Base-by-base conservation (phyloP, 2,888 invertebrate species). In the Lasioglossum figueresi region DNA sequence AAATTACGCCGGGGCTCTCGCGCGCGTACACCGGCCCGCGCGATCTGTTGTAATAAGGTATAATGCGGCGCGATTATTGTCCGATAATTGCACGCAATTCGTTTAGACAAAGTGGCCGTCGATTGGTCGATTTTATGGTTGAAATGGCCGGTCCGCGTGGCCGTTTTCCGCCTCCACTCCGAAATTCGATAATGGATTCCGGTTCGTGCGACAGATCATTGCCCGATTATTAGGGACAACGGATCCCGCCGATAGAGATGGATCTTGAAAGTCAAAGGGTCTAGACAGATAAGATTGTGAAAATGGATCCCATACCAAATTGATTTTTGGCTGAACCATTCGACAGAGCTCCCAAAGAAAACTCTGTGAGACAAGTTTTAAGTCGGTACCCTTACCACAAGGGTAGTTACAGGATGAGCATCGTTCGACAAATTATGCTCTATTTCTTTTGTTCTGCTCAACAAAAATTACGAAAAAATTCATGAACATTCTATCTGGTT, bases 1-100 rank as follows among this genome's bases (percentile, higher is more conserved):
- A 78, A 81, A 86, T 86, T 76, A 76, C 81, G 37, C 48, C 19
- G 45, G 14, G 74, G 70, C 45, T 27, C 45, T 27, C 27, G 27
- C 6, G 27, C 52, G 56, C 52, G 23, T n/a, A 34, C 45, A 4
- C n/a, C 34, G 31, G 63, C n/a, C 31, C 40, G 45, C 63, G 43
- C 85, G 80, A 74, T 74, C 74, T 72, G 76, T 74, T 66, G 74
- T 76, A 84, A 85, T 80, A 80, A 80, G 76, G 73, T 71, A 84
- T 85, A 84, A 85, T 84, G 79, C 48, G 79, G 40, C 43, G 19
- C 59, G 72, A 84, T 84, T 84, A 84, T 79, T 79, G 56, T n/a
- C 27, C 76, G 71, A 66, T 84, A 79, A 79, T 84, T 73, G 48
- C 83, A 83, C 77, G 77, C 68, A 83, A 83, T 77, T 56, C 76